Evolutionary conservation across 2,797 vertebrate species (phyloP).

Genomic region (Gallirallus australis): DNA sequence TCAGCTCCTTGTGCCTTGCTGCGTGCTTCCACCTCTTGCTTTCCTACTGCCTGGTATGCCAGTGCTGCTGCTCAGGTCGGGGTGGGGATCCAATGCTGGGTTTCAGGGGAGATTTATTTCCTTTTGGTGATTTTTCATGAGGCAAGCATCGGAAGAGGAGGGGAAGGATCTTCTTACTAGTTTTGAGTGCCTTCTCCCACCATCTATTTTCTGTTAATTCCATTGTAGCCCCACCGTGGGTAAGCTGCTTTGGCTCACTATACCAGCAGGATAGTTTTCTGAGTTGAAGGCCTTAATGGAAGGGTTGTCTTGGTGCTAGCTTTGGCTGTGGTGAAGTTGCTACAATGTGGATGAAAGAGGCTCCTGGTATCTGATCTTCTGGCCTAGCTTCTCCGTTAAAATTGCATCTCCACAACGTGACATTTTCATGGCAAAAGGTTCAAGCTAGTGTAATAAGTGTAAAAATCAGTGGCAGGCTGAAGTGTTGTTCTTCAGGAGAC

Average conservation of each 20-base stretch:
- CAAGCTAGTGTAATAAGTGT: not conserved
- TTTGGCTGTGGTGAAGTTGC: not conserved
- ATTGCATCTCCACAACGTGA: not conserved
- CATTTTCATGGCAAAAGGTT: not conserved
- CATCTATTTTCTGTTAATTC: not conserved
- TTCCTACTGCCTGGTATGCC: not conserved
- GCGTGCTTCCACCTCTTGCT: rapidly evolving
- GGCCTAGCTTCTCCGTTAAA: not conserved
- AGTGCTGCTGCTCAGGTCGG: not conserved
- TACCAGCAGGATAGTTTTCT: not conserved
- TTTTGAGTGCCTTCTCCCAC: not conserved
- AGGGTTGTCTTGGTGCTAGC: not conserved
- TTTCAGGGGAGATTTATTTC: not conserved
- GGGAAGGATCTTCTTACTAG: not conserved
- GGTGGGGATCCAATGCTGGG: not conserved
- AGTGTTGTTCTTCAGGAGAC: not conserved
- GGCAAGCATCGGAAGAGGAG: not conserved
- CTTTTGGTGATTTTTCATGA: not conserved
- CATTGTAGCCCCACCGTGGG: not conserved
- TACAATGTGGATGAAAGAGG: not conserved
- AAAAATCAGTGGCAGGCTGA: not conserved
- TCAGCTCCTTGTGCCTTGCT: not conserved
- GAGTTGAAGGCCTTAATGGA: not conserved
- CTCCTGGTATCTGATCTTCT: not conserved
- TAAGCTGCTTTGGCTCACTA: not conserved